Percentiles rank a stretch among this genome's conserved stretches.
phyloP scores from a whole-genome alignment of 35 echinoderm and acorn worm species.

The Strongylocentrotus purpuratus region DNA sequence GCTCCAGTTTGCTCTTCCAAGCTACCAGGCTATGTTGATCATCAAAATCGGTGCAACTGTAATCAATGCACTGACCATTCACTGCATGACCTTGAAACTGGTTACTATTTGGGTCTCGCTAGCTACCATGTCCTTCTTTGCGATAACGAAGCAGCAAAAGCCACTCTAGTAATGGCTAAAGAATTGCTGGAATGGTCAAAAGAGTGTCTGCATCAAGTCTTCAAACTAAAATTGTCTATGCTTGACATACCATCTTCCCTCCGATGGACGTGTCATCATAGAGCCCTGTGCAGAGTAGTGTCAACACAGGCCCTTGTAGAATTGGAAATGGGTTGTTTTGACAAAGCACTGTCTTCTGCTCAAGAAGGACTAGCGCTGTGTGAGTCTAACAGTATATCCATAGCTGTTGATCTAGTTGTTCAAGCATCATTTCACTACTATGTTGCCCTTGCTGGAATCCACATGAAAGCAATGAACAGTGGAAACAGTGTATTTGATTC shows the following conservation, averaged over 20 bases:
- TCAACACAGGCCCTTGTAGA: neutral
- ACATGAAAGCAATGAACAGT: neutral
- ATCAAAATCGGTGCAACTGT: neutral
- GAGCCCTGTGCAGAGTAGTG: neutral
- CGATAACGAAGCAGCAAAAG: neutral
- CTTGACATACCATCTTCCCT: neutral
- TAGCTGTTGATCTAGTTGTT: neutral
- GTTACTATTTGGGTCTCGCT: neutral
- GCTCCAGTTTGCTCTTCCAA: neutral
- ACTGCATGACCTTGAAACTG: constrained; percentile 31
- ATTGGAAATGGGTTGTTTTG: neutral
- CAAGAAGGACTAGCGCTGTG: neutral
- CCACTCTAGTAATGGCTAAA: neutral
- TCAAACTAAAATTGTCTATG: neutral
- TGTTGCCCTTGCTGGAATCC: neutral
- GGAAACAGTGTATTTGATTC: neutral
- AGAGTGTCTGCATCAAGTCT: neutral
- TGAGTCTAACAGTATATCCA: neutral
- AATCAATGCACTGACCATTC: neutral
- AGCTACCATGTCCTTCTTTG: neutral
- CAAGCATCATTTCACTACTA: constrained; percentile 18
- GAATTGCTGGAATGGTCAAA: constrained; percentile 11
- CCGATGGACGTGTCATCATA: neutral
- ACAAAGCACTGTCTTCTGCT: neutral
- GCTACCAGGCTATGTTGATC: neutral